These are phyloP conservation scores for Larimichthys polyactis DNA, from an alignment of 2,113 vertebrate genomes.

Conservation along the genomic window DNA sequence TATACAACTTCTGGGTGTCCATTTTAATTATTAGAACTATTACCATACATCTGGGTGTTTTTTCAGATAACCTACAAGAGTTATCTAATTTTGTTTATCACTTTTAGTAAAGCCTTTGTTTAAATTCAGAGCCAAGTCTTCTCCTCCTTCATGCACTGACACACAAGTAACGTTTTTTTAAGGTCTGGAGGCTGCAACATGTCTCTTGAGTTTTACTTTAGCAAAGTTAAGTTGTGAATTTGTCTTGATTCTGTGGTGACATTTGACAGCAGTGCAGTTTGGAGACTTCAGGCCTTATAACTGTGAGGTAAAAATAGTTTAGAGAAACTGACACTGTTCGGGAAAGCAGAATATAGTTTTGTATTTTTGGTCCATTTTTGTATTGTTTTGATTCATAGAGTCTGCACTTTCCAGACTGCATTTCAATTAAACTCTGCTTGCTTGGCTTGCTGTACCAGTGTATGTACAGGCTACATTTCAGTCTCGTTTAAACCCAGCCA, in stretches of 20 bases:
- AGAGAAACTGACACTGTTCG: neutral
- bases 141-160: neutral
- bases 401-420: neutral
- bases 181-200: neutral
- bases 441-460: neutral
- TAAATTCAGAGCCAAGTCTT: neutral
- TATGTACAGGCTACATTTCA: neutral
- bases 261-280: neutral
- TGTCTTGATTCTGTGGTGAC: neutral
- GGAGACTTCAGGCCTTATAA: neutral
- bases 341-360: neutral
- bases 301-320: neutral
- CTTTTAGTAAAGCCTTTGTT: neutral
- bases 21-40: neutral
- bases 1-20: neutral
- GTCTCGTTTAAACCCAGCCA: neutral
- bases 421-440: conserved; percentile 3
- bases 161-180: neutral
- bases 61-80: neutral
- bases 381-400: neutral
- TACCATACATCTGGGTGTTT: neutral
- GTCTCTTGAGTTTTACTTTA: neutral
- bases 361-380: conserved; percentile 2
- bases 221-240: neutral
- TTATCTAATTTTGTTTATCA: neutral